Percentiles rank a stretch among this genome's conserved stretches.
Evolutionary conservation across 1,140 invertebrate genomes (phyloP).

Genomic region (Papilio xuthus): DNA sequence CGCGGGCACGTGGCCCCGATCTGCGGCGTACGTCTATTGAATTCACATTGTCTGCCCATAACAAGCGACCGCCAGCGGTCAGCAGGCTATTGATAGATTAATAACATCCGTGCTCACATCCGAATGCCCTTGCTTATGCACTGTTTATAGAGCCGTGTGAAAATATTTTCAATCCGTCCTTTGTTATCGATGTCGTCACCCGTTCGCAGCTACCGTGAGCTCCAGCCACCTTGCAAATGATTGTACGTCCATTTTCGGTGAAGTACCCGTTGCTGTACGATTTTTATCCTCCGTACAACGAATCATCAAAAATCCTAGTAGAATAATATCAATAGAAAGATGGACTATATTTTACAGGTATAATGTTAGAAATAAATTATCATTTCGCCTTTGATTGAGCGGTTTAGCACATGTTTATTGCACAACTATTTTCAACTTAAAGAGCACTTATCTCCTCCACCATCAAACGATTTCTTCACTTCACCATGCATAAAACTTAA

Average conservation of each 20-base stretch:
- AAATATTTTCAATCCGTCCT: conserved; percentile 35
- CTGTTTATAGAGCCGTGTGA: conserved; percentile 30
- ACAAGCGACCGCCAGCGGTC: conserved; percentile 43
- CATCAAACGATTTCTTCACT: not conserved
- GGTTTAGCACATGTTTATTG: no score
- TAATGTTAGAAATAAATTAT: not conserved
- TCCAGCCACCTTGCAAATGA: conserved; percentile 9
- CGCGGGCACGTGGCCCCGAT: conserved; percentile 25
- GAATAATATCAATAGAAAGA: not conserved
- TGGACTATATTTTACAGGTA: not conserved
- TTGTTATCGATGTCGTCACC: conserved; percentile 18
- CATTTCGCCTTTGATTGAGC: not conserved
- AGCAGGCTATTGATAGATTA: conserved; percentile 58
- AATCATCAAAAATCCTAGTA: not conserved
- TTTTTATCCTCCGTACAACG: not conserved
- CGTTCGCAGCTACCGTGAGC: not conserved
- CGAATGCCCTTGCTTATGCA: conserved; percentile 46
- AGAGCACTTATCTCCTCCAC: not conserved
- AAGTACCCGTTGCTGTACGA: conserved; percentile 8
- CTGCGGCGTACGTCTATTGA: conserved; percentile 45
- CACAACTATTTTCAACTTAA: not conserved
- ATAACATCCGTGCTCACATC: conserved; percentile 54
- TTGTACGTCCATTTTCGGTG: not conserved
- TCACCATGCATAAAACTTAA: conserved; percentile 23
- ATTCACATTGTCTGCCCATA: conserved; percentile 45